Evolutionary conservation across 2,113 vertebrate genomes (phyloP), one percentile per base, ranked within the genome.

Genomic region (Podilymbus podiceps): DNA sequence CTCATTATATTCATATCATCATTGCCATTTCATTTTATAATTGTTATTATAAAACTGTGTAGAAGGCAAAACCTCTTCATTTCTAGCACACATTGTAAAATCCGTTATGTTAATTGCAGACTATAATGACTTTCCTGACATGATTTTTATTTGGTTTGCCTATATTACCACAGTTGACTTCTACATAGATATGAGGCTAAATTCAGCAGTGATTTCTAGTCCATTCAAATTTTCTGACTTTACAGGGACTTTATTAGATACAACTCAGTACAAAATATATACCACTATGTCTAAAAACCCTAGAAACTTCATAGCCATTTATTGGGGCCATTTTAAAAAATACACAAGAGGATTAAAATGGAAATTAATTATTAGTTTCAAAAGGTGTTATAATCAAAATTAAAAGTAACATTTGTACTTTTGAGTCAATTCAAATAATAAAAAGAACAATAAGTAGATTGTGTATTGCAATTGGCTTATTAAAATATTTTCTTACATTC

Each of bases 121-220:
- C n/a, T 79, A 16, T 64, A 90, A 85, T 62, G 24, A 67, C 56
- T 80, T 90, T 52, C n/a, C n/a, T 89, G 23, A 12, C 46, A 69
- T 73, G 20, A 76, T 69, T 96, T 96, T 88, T 93, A 73, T 94
- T 95, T 83, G 33, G 59, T 71, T 93, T 87, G 10, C 24, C 19
- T 90, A 10, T 24, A 67, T 82, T 84, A 72, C 3, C 16, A 71
- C 44, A 76, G 25, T 44, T 85, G 42, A 86, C 7, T 74, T 96
- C 72, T 77, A 72, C 2, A 24, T 8, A 88, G 22, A 44, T 62
- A 53, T 46, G 49, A 67, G 12, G 20, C 11, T 90, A 86, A 94
- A 91, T 81, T 97, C 53, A 77, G 25, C 56, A 67, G 18, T 58
- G 53, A 88, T 81, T 93, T 91, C 74, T 73, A 84, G 63, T 52